These are phyloP conservation scores for Botia almorhae DNA, from an alignment of 2,797 vertebrate genomes.

Conservation along the genomic window DNA sequence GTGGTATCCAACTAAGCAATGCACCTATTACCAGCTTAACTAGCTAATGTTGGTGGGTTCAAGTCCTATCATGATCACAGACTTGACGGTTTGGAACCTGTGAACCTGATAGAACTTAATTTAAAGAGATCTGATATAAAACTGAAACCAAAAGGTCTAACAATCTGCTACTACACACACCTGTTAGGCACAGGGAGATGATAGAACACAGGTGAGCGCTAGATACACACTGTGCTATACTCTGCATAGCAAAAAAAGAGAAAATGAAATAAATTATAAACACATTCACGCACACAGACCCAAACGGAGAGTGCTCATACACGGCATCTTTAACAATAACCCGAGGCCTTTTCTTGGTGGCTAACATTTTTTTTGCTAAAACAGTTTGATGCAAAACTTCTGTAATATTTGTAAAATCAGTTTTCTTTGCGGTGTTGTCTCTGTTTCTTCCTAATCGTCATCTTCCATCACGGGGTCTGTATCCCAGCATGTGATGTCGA, in stretches of 20 bases:
- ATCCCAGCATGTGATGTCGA: slow-evolving; percentile 98
- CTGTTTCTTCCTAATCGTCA: slow-evolving; percentile 79
- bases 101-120: background rate
- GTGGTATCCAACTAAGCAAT: slow-evolving; percentile 12
- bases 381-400: slow-evolving; percentile 78
- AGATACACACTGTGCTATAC: slow-evolving; percentile 67
- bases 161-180: slow-evolving; percentile 59
- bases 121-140: slow-evolving; percentile 6
- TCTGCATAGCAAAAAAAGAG: slow-evolving; percentile 73
- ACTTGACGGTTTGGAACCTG: background rate
- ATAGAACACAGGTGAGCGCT: slow-evolving; percentile 69
- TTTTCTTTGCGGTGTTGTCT: slow-evolving; percentile 56
- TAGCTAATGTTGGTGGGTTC: slow-evolving; percentile 23
- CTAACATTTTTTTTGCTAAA: slow-evolving; percentile 74
- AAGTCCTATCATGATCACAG: slow-evolving; percentile 32
- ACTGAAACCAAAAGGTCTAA: slow-evolving; percentile 49
- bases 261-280: slow-evolving; percentile 64
- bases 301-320: slow-evolving; percentile 61
- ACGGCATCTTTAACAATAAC: slow-evolving; percentile 70
- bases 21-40: slow-evolving; percentile 31
- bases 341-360: slow-evolving; percentile 65
- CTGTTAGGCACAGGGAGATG: slow-evolving; percentile 58
- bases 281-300: slow-evolving; percentile 53
- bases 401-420: slow-evolving; percentile 67
- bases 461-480: slow-evolving; percentile 92